Conservation (phyloP, 2,797 vertebrate species). For the Bothrops alternatus region DNA sequence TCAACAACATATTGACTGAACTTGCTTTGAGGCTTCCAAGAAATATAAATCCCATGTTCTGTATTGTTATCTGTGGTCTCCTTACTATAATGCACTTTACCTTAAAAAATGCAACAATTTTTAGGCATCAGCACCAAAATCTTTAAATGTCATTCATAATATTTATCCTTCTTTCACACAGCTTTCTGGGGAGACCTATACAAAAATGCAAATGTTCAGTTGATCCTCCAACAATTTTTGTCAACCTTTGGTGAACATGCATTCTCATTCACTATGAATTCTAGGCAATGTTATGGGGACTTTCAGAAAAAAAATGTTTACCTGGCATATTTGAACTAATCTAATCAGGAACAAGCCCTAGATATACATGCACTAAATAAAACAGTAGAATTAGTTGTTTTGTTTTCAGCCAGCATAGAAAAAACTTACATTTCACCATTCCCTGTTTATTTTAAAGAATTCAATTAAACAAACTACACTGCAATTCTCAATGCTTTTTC, state of each 20-base stretch:
- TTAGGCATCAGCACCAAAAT: neutral
- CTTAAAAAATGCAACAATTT: neutral
- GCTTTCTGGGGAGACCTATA: neutral
- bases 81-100: neutral
- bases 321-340: neutral
- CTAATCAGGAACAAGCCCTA: neutral
- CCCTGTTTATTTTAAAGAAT: neutral
- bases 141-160: neutral
- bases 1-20: conserved; percentile 78
- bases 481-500: neutral
- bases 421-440: neutral
- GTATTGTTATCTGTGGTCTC: conserved; percentile 63
- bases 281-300: neutral
- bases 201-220: neutral
- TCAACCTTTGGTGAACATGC: neutral
- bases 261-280: neutral
- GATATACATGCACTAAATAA: neutral
- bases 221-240: neutral
- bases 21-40: conserved; percentile 69
- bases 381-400: neutral
- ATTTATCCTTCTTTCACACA: neutral
- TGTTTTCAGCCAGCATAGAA: neutral
- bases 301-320: neutral
- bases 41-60: conserved; percentile 68
- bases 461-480: neutral